Evolutionary conservation across 1,140 invertebrate genomes (phyloP), one percentile per base, ranked within the genome.

Genomic region (Meloidogyne hapla): DNA sequence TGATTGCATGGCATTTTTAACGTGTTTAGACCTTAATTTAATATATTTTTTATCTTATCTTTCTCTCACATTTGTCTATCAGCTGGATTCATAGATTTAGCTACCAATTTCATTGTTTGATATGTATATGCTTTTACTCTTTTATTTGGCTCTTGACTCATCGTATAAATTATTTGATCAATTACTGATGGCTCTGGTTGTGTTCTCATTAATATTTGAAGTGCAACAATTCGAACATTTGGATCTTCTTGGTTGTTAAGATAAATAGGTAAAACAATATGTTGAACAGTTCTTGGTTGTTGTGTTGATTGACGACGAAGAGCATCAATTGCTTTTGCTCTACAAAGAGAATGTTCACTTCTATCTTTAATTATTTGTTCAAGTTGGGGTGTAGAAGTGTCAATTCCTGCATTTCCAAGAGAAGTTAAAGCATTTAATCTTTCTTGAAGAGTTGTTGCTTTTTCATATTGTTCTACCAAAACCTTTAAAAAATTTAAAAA

Each of bases 341-440:
- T 82, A 69, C 85, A 69, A 45, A 78, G 71, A 33, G 70, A 82
- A 23, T 68, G 48, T 48, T 84, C 45, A 26, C 63, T 26, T 28
- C 48, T 23, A 80, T 82, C 71, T 40, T 69, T 48, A 75, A 84
- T 78, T 65, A 85, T 84, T 74, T 84, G 80, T 68, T 84, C 80
- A 33, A 85, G 74, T 38, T 81, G 70, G 26, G 70, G 56, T 26
- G 87, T 71, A 28, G 77, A 66, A 28, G 75, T 72, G 66, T 85
- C 83, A 23, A 86, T 48, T 62, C 78, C 84, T 56, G 84, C 84
- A 42, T 85, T 85, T 65, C 79, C 84, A 15, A 85, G 61, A 21
- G 79, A 66, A 68, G 83, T 84, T 61, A 85, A 70, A 25, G 77
- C 80, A 62, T 86, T 68, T 26, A 85, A 64, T 71, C 86, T 86